Conservation (phyloP, 2,797 vertebrate genomes). For the Alosa sapidissima region DNA sequence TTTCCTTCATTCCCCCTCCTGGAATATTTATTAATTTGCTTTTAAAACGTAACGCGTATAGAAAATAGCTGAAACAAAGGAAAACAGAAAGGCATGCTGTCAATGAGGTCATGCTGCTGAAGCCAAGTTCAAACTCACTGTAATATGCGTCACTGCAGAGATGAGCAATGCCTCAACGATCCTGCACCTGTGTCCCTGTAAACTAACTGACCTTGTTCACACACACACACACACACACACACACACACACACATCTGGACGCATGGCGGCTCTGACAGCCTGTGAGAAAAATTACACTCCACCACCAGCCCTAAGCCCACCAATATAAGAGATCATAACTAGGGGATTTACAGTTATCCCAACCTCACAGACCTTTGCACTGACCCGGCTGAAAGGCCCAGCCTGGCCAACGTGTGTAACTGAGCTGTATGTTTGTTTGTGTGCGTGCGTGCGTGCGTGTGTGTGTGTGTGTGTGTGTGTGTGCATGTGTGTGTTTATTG, state of each 20-base stretch:
- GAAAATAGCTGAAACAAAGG: not conserved
- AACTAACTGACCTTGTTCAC: conserved; percentile 39
- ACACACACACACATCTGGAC: not conserved
- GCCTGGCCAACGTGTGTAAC: not conserved
- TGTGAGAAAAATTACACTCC: conserved; percentile 35
- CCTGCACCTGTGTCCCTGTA: conserved; percentile 42
- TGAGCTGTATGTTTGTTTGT: not conserved
- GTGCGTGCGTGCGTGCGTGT: not conserved
- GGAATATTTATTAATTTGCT: not conserved
- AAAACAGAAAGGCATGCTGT: not conserved
- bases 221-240: not conserved
- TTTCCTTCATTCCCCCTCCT: not conserved
- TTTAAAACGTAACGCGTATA: not conserved
- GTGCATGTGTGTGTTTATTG: not conserved
- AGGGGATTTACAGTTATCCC: conserved; percentile 43
- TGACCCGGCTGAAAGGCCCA: not conserved
- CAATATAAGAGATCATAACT: conserved; percentile 40
- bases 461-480: not conserved
- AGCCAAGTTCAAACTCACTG: conserved; percentile 5
- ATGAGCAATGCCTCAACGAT: conserved; percentile 30
- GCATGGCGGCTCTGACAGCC: conserved; percentile 34
- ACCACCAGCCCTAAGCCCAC: conserved; percentile 26
- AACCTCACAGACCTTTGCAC: conserved; percentile 9
- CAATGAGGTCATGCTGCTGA: not conserved
- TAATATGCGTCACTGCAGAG: conserved; percentile 30